Percentiles rank a stretch among this genome's conserved stretches.
phyloP scores from a whole-genome alignment of 2,888 invertebrate species.

The Eupsilia transversa region DNA sequence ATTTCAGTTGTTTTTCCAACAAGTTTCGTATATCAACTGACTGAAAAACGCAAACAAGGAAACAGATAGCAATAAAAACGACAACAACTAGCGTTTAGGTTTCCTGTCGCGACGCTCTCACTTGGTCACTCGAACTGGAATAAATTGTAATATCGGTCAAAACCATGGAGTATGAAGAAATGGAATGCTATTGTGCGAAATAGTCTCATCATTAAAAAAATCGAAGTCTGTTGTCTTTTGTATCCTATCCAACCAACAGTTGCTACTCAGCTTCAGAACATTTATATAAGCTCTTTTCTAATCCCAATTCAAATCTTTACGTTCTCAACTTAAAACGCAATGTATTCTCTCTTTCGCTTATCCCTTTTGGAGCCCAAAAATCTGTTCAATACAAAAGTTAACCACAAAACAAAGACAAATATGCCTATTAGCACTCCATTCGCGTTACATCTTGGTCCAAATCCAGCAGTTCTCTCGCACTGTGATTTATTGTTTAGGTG shows the following conservation, averaged over 20 bases:
- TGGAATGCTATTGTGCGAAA: conserved; percentile 19
- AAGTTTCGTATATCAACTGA: conserved; percentile 46
- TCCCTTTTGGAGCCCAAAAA: not conserved
- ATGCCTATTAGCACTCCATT: conserved; percentile 39
- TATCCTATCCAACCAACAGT: not conserved
- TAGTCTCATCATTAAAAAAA: not conserved
- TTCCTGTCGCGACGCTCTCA: conserved; percentile 78
- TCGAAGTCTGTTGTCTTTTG: not conserved
- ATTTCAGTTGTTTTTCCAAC: conserved; percentile 50
- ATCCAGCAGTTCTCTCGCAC: conserved; percentile 57
- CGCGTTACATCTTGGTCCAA: conserved; percentile 9
- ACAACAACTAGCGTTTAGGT: conserved; percentile 78
- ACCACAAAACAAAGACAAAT: not conserved
- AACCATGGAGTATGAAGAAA: conserved; percentile 52
- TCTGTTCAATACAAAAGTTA: not conserved
- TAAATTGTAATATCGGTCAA: conserved; percentile 69
- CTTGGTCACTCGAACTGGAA: conserved; percentile 77
- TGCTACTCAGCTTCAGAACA: not conserved
- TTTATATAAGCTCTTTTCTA: not conserved
- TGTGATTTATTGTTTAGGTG: conserved; percentile 81
- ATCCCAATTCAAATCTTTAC: not conserved
- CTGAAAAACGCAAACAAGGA: conserved; percentile 77
- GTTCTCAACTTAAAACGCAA: not conserved
- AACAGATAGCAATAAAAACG: conserved; percentile 80
- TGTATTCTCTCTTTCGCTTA: not conserved